These are phyloP conservation scores for Meghimatium bilineatum DNA, from an alignment of 2,888 invertebrate genomes.

Conservation along the genomic window DNA sequence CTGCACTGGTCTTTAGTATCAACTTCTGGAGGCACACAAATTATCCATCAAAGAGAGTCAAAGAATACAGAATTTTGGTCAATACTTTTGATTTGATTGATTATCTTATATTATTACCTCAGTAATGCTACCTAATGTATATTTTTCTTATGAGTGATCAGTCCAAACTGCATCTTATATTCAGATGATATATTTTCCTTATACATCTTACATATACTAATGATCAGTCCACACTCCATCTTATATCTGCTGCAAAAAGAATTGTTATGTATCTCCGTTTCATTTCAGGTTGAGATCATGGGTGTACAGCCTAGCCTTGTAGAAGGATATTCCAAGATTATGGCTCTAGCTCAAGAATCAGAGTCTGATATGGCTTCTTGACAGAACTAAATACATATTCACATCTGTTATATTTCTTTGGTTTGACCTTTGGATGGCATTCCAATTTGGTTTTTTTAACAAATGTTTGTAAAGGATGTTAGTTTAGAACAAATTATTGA, in stretches of 20 bases:
- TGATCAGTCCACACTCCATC: neutral
- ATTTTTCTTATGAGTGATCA: too few relatives aligned
- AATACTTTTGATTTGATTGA: too few relatives aligned
- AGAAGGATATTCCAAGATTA: slow-evolving; percentile 59
- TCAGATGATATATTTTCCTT: too few relatives aligned
- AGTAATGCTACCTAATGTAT: too few relatives aligned
- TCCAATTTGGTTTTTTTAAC: neutral
- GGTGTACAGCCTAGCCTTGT: slow-evolving; percentile 57
- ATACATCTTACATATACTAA: neutral
- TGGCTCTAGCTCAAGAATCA: slow-evolving; percentile 63
- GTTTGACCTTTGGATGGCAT: neutral
- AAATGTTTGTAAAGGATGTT: neutral
- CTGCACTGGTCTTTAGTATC: too few relatives aligned
- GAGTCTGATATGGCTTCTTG: slow-evolving; percentile 63
- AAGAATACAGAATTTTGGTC: too few relatives aligned
- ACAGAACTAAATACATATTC: neutral
- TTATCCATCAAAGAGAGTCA: too few relatives aligned
- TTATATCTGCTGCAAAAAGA: neutral
- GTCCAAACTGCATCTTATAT: too few relatives aligned
- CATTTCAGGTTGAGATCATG: slow-evolving; percentile 61
- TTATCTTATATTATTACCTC: too few relatives aligned
- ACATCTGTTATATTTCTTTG: neutral
- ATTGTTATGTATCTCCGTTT: neutral
- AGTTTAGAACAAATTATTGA: neutral
- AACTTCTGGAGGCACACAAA: too few relatives aligned